Evolutionary conservation across 2,113 vertebrate genomes (phyloP), one percentile per base, ranked within the genome.

Genomic region (Girardinichthys multiradiatus): DNA sequence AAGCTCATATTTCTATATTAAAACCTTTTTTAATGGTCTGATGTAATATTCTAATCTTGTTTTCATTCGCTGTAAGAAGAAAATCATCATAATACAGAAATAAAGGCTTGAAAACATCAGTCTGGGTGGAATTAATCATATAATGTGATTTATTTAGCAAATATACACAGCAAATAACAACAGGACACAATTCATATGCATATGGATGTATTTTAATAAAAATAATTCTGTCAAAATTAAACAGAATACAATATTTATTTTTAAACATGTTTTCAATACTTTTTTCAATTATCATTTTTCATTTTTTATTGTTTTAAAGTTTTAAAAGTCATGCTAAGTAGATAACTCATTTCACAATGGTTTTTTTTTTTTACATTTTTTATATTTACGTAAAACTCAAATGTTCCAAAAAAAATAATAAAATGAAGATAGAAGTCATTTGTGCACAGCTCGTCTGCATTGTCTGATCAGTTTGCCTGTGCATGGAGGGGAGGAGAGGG

Each of bases 201-300:
- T 95, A 96, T 95, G 95, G 95, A 96, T 95, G 96, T 96, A 97
- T 98, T 98, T 98, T 97, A 99, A 97, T 98, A 98, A 98, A 98
- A 98, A 98, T 98, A 98, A 96, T 96, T 97, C 95, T 98, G 96
- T 97, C 96, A 96, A 96, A 98, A 97, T 97, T 97, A 96, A 97
- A 97, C 95, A 96, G 95, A 96, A 96, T 92, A 95, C 94, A 94
- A 94, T 95, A 93, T 94, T 93, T 95, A 92, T 96, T 95, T 95
- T 79, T 79, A 77, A 96, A 95, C 92, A 94, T 95, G 94, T 96
- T 96, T 96, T 95, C 95, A 96, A 95, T 96, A 97, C 93, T 96
- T 93, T 77, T 91, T 90, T 90, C 79, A 92, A 93, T 87, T 92
- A 84, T 85, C 45, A 66, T 91, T 92, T 85, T 91, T 87, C 78